Base-by-base conservation (phyloP, 2,113 vertebrate genomes). In the Megalops atlanticus region DNA sequence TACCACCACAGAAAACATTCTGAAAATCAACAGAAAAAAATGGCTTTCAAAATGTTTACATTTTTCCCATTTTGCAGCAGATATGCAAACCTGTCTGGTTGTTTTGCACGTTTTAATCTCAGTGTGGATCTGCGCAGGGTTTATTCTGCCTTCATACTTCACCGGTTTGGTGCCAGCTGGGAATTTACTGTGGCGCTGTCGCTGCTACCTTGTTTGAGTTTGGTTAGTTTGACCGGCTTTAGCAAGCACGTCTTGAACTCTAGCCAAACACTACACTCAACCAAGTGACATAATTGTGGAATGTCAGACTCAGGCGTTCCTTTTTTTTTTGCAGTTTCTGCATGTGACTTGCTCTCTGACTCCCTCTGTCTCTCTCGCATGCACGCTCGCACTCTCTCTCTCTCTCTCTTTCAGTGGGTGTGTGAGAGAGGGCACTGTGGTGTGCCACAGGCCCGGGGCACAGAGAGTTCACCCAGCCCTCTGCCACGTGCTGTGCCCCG, bases 381-480 rank as follows among this genome's bases (percentile, higher is more conserved):
- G 3, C 1, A 40, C 70, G 31, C 71, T 39, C 45, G 33, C 38
- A 47, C 27, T n/a, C 4, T 35, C 54, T 71, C 76, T 36, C 21
- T 80, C 45, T 70, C 41, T 74, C 45, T 45, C 47, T 5, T 16
- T 71, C 45, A 49, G 24, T 75, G 72, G 73, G 72, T 64, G 41
- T 71, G 82, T 69, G 40, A 54, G 12, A 35, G 7, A 68, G 69
- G 49, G 49, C 24, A n/a, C n/a, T 78, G 76, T 84, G 81, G 81
- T 78, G 33, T 43, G 76, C 83, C 85, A 68, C 78, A 78, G 45
- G 36, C 33, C n/a, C 35, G 41, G 31, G 78, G 36, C 27, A 69
- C 40, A 27, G 24, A 79, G 70, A 69, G 70, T 78, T 82, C 86
- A 82, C 74, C 76, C 77, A 38, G 75, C 24, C 24, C 52, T 33